Conservation (phyloP, 2,797 vertebrate genomes). For the Eulemur coronatus region DNA sequence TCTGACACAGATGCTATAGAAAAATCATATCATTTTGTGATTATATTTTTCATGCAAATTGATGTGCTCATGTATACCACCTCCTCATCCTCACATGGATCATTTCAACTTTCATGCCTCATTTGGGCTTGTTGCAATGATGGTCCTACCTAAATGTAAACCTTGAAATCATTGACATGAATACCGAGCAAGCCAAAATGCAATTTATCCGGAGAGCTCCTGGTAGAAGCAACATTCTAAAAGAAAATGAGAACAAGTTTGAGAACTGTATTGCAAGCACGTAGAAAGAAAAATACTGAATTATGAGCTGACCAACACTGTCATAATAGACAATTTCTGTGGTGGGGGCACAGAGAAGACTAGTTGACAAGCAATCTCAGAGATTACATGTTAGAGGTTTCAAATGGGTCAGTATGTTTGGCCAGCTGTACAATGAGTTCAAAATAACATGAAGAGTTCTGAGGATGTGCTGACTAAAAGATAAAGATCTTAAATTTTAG, state of each 20-base stretch:
- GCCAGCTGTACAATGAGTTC: no score
- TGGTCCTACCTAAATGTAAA: neutral
- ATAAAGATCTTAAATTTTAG: neutral
- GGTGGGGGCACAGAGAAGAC: neutral
- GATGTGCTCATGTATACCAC: neutral
- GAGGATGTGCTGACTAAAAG: neutral
- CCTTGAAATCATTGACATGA: neutral
- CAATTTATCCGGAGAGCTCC: neutral
- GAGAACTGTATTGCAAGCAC: neutral
- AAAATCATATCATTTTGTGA: neutral
- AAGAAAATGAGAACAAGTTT: neutral
- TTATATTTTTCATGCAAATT: neutral
- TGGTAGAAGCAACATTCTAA: neutral
- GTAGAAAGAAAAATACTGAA: neutral
- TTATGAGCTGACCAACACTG: neutral
- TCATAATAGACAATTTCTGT: neutral
- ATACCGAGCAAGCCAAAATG: neutral
- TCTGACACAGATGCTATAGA: neutral
- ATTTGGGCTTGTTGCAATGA: no score
- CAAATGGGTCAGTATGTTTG: neutral
- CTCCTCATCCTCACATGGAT: neutral
- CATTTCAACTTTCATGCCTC: no score
- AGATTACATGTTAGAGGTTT: neutral
- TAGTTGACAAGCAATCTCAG: neutral
- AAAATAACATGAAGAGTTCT: neutral